phyloP scores from a whole-genome alignment of 1,140 invertebrate species.

The Glossosoma conforme region DNA sequence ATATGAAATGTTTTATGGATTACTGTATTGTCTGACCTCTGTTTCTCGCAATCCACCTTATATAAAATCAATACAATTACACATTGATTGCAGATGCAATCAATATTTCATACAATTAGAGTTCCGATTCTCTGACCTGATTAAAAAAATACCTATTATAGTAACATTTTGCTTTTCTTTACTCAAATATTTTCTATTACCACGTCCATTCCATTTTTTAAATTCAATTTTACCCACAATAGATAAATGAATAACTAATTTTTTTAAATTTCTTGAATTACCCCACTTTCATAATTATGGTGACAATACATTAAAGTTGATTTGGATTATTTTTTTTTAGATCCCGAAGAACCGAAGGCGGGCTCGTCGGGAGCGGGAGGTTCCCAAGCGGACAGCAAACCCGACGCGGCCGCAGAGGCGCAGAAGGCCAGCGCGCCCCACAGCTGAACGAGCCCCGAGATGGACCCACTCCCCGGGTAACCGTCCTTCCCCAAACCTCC shows the following conservation, averaged over 20 bases:
- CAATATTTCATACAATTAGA: too few relatives aligned
- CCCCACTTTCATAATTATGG: background rate
- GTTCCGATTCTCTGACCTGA: too few relatives aligned
- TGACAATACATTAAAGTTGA: background rate
- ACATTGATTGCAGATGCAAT: too few relatives aligned
- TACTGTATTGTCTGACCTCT: too few relatives aligned
- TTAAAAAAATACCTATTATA: too few relatives aligned
- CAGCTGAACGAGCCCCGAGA: background rate
- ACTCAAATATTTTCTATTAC: too few relatives aligned
- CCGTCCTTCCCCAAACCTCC: too few relatives aligned
- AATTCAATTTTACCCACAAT: background rate
- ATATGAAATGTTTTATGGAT: too few relatives aligned
- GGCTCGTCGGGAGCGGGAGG: constrained; percentile 16
- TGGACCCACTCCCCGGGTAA: too few relatives aligned
- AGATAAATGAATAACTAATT: background rate
- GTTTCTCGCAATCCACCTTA: too few relatives aligned
- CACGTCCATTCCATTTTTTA: background rate
- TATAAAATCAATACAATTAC: too few relatives aligned
- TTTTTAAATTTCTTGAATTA: background rate
- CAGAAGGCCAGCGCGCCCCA: background rate
- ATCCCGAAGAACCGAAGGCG: constrained; percentile 23
- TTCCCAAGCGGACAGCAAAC: background rate
- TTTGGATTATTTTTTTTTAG: constrained; percentile 8
- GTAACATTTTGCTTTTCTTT: too few relatives aligned
- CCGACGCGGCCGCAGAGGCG: background rate